Percentiles rank a stretch among this genome's conserved stretches.
These are phyloP conservation scores for Euura lappo DNA, from an alignment of 1,140 invertebrate genomes.

Conservation along the genomic window DNA sequence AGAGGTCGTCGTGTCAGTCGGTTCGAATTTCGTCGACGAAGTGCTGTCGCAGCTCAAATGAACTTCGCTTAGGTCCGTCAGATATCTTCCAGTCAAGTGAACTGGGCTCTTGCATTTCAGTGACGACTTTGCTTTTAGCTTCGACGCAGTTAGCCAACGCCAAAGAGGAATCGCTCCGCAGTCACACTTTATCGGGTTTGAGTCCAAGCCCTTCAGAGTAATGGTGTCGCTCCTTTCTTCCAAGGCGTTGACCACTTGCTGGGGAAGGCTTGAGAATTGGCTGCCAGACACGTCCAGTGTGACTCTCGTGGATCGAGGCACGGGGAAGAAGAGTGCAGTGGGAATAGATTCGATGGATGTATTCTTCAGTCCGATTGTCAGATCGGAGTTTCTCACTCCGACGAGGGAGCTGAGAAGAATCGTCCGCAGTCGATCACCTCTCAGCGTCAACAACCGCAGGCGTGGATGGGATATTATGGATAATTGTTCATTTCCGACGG, in stretches of 20 bases:
- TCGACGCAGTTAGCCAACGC: conserved; percentile 73
- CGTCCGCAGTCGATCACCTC: conserved; percentile 76
- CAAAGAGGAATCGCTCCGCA: conserved; percentile 81
- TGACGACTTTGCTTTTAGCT: conserved; percentile 53
- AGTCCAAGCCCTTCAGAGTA: conserved; percentile 72
- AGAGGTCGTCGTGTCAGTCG: conserved; percentile 58
- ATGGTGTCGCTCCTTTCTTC: conserved; percentile 81
- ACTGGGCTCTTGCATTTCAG: conserved; percentile 73
- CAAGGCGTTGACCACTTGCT: conserved; percentile 77
- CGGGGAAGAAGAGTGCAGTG: conserved; percentile 81
- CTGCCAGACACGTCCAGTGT: conserved; percentile 80
- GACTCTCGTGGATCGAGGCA: conserved; percentile 86
- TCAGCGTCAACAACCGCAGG: conserved; percentile 74
- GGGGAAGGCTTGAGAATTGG: conserved; percentile 74
- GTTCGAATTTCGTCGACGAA: conserved; percentile 58
- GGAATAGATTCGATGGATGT: conserved; percentile 80
- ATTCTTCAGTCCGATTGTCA: conserved; percentile 78
- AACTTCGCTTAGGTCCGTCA: conserved; percentile 79
- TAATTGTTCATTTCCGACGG: conserved; percentile 82
- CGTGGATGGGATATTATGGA: conserved; percentile 79
- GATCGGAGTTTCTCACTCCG: conserved; percentile 73
- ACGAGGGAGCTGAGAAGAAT: conserved; percentile 83
- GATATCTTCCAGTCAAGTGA: conserved; percentile 68
- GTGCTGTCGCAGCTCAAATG: conserved; percentile 75
- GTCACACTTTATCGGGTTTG: conserved; percentile 85